phyloP scores from a whole-genome alignment of 2,113 vertebrate genomes.

The Anolis carolinensis region DNA sequence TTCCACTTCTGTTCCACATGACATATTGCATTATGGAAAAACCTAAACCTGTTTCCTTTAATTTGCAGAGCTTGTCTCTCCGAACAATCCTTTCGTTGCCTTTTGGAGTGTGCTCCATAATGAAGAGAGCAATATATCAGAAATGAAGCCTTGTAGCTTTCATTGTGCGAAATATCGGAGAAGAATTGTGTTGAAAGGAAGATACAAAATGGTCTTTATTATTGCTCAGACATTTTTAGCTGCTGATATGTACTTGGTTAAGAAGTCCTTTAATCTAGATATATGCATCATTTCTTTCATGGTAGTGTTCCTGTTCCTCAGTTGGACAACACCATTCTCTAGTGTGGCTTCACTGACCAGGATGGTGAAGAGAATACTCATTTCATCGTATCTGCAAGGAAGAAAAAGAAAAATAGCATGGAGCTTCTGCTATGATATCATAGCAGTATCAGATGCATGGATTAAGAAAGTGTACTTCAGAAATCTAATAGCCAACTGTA shows the following conservation, averaged over 20 bases:
- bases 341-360: constrained; percentile 86
- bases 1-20: background rate
- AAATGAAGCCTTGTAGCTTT: background rate
- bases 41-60: background rate
- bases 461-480: background rate
- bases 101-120: background rate
- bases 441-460: background rate
- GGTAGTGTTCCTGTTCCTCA: constrained; percentile 91
- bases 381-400: constrained; percentile 90
- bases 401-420: background rate
- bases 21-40: background rate
- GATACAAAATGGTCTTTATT: constrained; percentile 68
- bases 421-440: background rate
- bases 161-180: fast-evolving
- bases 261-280: constrained; percentile 86
- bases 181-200: constrained; percentile 14
- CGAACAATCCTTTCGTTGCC: no score
- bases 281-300: constrained; percentile 94
- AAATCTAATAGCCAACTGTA: background rate
- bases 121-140: background rate
- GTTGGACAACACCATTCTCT: constrained; percentile 88
- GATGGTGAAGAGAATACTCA: constrained; percentile 91
- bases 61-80: background rate
- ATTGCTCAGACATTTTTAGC: constrained; percentile 70
- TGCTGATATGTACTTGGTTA: constrained; percentile 85